phyloP scores from a whole-genome alignment of 2,888 invertebrate species.

The Machimus atricapillus region DNA sequence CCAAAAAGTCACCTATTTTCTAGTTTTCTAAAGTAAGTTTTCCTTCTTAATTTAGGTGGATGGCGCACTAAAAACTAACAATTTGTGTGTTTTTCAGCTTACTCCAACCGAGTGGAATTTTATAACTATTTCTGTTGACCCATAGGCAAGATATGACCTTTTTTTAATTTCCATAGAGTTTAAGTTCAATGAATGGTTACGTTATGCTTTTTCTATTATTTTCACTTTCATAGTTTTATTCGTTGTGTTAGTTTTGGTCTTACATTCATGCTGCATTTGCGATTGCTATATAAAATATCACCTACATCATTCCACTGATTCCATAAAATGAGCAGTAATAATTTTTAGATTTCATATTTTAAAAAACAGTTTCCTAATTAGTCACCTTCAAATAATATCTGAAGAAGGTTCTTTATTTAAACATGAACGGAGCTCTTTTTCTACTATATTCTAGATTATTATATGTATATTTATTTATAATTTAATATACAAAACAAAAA shows the following conservation, averaged over 20 bases:
- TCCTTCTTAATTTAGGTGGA: background rate
- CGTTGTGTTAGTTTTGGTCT: background rate
- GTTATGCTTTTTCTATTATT: background rate
- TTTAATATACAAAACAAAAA: too few relatives aligned
- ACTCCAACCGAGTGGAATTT: background rate
- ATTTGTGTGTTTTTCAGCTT: background rate
- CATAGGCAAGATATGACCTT: background rate
- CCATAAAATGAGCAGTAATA: background rate
- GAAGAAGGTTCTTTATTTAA: background rate
- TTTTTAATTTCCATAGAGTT: background rate
- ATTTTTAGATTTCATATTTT: background rate
- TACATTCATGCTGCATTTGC: background rate
- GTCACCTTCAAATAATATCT: background rate
- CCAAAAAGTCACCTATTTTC: background rate
- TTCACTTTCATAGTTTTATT: background rate
- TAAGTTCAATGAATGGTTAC: background rate
- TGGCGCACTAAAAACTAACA: background rate
- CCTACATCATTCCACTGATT: background rate
- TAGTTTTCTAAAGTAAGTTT: background rate
- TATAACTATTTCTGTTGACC: background rate
- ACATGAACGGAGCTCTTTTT: too few relatives aligned
- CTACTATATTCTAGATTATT: too few relatives aligned
- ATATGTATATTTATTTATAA: too few relatives aligned
- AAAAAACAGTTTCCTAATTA: background rate
- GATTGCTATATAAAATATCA: background rate